phyloP scores from a whole-genome alignment of 1,140 invertebrate genomes.

The Frieseomelitta varia region DNA sequence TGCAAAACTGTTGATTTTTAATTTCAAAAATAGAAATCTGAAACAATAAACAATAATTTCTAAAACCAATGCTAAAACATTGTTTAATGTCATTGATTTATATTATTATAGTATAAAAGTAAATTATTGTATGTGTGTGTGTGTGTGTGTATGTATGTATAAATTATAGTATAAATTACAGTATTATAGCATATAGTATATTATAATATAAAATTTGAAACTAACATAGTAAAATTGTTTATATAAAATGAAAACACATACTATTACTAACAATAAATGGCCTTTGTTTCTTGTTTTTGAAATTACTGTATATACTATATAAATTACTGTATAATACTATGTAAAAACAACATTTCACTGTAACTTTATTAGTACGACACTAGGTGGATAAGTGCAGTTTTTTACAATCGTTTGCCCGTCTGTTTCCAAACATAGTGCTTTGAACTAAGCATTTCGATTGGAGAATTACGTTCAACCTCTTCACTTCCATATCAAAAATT shows the following conservation, averaged over 20 bases:
- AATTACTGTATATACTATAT: background rate
- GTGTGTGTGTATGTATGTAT: no score
- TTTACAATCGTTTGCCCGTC: conserved; percentile 37
- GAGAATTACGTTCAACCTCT: conserved; percentile 34
- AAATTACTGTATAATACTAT: background rate
- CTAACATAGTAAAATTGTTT: background rate
- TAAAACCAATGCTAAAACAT: background rate
- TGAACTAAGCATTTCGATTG: conserved; percentile 51
- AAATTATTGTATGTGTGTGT: no score
- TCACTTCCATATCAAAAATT: conserved; percentile 47
- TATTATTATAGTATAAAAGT: background rate
- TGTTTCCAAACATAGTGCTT: conserved; percentile 25
- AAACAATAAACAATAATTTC: background rate
- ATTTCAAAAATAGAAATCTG: background rate
- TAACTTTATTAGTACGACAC: conserved; percentile 7
- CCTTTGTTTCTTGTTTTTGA: background rate
- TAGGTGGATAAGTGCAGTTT: conserved; percentile 14
- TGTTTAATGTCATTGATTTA: background rate
- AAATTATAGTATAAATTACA: no score
- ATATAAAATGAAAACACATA: background rate
- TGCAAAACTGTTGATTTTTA: background rate
- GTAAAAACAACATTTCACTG: background rate
- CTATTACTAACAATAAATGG: background rate
- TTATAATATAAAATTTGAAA: background rate
- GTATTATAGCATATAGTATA: no score